Evolutionary conservation across 1,140 invertebrate species (phyloP), one percentile per base, ranked within the genome.

Genomic region (Proales similis): DNA sequence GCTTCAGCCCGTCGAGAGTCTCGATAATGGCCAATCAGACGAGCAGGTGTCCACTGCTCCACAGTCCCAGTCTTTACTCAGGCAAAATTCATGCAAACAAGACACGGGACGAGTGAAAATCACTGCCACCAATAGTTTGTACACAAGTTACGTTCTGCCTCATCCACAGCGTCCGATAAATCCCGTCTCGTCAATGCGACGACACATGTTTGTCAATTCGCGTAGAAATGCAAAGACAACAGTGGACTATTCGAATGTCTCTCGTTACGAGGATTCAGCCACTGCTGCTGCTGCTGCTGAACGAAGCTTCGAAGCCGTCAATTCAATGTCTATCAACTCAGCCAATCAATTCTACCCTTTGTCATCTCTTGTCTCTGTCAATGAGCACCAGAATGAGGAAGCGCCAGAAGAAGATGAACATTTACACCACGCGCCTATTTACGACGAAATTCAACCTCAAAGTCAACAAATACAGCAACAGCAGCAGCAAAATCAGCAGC

Each of bases 141-240:
- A 57, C 19, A 39, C 24, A 9, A 46, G 4, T 46, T 14, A 24
- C 11, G 29, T 57, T 26, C 27, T 57, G 24, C 51, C 51, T 3
- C 39, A 36, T 27, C 39, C 36, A 20, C 51, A 57, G 32, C 39
- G 36, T 30, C 51, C 51, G 11, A 57, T 57, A 14, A 57, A 57
- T 26, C 51, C 51, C 7, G 45, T 57, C 27, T 57, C 51, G 12
- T 57, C 51, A 2, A 20, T 57, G 11, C 39, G 51, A 20, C 51
- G 51, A 1, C 51, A 57, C 27, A 57, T 57, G 51, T 57, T 57
- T 57, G 51, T 39, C 29, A 57, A 57, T 42, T 57, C 51, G 17
- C 19, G 38, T 17, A 36, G 51, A 6, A 30, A 29, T 27, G 51
- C 51, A 1, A 36, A 57, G 7, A 57, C 51, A 22, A 57, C 51